Percentiles rank a stretch among this genome's conserved stretches.
phyloP scores from a whole-genome alignment of 2,888 invertebrate species.

The Aspidiotus destructor region DNA sequence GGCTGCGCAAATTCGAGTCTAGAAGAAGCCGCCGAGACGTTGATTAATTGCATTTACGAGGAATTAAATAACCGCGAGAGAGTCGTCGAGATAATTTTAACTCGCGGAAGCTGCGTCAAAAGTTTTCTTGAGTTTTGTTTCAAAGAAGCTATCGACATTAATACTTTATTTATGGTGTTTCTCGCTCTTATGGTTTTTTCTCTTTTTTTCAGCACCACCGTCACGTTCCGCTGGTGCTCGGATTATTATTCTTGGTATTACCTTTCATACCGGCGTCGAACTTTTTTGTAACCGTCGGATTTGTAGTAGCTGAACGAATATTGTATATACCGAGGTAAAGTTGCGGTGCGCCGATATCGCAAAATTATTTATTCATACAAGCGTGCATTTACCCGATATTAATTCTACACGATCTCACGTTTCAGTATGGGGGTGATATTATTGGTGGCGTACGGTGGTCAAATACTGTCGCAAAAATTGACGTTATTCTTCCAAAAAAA shows the following conservation, averaged over 20 bases:
- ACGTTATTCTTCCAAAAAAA: constrained; percentile 39
- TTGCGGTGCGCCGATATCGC: too few species aligned
- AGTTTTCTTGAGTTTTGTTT: too few species aligned
- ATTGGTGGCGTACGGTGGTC: constrained; percentile 63
- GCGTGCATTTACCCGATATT: too few species aligned
- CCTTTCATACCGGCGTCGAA: constrained; percentile 83
- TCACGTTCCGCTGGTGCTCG: constrained; percentile 57
- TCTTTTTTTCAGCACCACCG: constrained; percentile 51
- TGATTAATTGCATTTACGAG: too few species aligned
- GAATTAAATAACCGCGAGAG: too few species aligned
- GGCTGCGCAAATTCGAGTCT: too few species aligned
- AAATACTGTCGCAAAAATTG: constrained; percentile 52
- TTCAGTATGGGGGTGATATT: constrained; percentile 70
- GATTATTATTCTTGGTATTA: constrained; percentile 61
- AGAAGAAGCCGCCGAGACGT: too few species aligned
- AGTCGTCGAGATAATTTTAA: too few species aligned
- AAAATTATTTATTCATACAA: too few species aligned
- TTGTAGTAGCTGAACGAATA: constrained; percentile 77
- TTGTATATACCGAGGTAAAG: constrained; percentile 74
- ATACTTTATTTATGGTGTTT: too few species aligned
- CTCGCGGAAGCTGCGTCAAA: too few species aligned
- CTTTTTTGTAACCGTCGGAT: constrained; percentile 67
- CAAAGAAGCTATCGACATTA: too few species aligned
- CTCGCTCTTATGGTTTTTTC: not conserved
- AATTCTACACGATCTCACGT: constrained; percentile 35